Evolutionary conservation across 23 tunicate species (phyloP).

Genomic region (Halocynthia roretzi): DNA sequence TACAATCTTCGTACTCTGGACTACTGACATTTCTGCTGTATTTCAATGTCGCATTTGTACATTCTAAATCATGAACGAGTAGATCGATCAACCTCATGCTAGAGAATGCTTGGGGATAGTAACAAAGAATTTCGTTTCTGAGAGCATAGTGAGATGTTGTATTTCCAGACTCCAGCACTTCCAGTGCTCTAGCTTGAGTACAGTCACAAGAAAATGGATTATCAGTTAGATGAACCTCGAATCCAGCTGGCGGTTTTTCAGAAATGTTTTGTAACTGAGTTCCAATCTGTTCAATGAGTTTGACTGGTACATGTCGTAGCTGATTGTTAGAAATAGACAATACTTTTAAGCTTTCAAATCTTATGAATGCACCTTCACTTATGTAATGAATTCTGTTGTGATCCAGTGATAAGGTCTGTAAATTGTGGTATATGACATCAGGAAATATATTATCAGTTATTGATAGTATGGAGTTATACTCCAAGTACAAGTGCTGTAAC

Average conservation of each 20-base stretch:
- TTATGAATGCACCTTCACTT: conserved; percentile 1
- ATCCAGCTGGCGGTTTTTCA: background rate
- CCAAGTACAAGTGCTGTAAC: conserved; percentile 25
- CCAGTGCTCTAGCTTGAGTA: background rate
- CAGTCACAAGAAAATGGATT: conserved; percentile 84
- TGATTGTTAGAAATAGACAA: conserved; percentile 42
- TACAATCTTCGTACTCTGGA: conserved; percentile 34
- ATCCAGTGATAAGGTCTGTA: conserved; percentile 20
- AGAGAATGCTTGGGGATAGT: conserved; percentile 15
- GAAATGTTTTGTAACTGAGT: background rate
- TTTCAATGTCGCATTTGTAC: conserved; percentile 22
- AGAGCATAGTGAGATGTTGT: too few species aligned
- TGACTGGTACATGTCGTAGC: conserved; percentile 38
- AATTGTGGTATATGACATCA: background rate
- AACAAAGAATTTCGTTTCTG: conserved; percentile 20
- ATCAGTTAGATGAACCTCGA: conserved; percentile 5
- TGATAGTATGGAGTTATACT: conserved; percentile 25
- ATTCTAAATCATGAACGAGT: conserved; percentile 15
- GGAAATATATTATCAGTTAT: conserved; percentile 22
- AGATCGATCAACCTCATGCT: conserved; percentile 28
- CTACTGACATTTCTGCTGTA: conserved; percentile 21
- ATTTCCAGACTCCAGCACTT: background rate
- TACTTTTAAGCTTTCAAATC: conserved; percentile 1
- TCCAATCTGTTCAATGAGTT: conserved; percentile 20
- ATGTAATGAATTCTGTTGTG: conserved; percentile 37